Percentiles rank a stretch among this genome's conserved stretches.
Evolutionary conservation across 2,113 vertebrate species (phyloP).

Genomic region (Ahaetulla prasina): DNA sequence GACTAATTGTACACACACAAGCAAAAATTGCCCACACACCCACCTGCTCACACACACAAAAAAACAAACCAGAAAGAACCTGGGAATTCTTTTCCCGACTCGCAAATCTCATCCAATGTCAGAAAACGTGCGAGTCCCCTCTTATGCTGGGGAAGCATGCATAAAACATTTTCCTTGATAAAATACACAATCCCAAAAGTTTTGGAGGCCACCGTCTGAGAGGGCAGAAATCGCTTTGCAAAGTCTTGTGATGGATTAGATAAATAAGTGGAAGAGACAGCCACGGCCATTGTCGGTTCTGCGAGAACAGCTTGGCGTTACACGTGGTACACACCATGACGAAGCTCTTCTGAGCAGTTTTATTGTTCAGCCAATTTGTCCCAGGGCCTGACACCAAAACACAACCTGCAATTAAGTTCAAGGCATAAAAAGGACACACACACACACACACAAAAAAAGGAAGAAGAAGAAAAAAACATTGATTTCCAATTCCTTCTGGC

Average conservation of each 20-base stretch:
- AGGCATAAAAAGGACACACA: not conserved
- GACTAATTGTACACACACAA: too few relatives aligned
- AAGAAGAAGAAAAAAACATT: not conserved
- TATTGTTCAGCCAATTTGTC: not conserved
- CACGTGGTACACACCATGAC: too few relatives aligned
- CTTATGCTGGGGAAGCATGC: not conserved
- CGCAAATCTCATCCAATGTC: not conserved
- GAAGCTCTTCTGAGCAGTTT: too few relatives aligned
- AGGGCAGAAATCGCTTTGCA: not conserved
- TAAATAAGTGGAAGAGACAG: not conserved
- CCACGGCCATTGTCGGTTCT: accelerated
- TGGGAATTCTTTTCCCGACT: not conserved
- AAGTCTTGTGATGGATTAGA: not conserved
- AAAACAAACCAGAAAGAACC: not conserved
- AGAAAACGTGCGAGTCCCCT: not conserved
- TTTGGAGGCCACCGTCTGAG: not conserved
- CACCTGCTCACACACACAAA: too few relatives aligned
- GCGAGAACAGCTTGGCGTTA: not conserved
- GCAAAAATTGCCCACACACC: too few relatives aligned
- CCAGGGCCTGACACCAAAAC: not conserved
- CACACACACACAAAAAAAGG: too few relatives aligned
- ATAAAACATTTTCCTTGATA: not conserved
- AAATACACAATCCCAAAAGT: not conserved
- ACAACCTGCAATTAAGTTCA: not conserved
- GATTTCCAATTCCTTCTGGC: not conserved